Conservation (phyloP, 2,113 vertebrate species). For the Scalopus aquaticus region DNA sequence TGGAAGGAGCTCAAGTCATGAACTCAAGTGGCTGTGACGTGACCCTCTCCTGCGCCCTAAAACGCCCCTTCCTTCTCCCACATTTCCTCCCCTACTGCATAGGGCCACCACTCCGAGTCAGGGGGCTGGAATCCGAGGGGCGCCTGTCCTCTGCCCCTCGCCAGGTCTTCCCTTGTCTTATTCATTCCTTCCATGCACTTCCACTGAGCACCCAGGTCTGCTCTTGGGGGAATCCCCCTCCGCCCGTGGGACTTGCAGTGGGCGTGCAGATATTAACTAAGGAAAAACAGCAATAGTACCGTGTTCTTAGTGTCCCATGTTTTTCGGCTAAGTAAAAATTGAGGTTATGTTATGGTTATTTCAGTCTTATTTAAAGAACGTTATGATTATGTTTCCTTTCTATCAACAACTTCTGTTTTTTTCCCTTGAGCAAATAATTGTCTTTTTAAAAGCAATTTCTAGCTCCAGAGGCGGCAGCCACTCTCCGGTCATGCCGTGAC, state of each 20-base stretch:
- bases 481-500: not conserved
- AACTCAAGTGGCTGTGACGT: too few relatives aligned
- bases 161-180: not conserved
- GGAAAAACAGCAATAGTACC: too few relatives aligned
- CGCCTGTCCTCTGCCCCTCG: not conserved
- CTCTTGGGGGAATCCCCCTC: not conserved
- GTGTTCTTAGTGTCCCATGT: not conserved
- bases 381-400: not conserved
- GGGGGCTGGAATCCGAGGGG: accelerated
- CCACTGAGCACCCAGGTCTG: not conserved
- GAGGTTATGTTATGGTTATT: not conserved
- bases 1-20: too few relatives aligned
- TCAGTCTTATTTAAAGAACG: not conserved
- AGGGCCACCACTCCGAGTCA: accelerated
- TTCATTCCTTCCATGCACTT: not conserved
- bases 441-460: not conserved
- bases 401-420: not conserved
- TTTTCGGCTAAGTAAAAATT: not conserved
- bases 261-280: not conserved
- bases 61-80: accelerated
- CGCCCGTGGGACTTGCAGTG: not conserved
- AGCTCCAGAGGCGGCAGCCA: not conserved
- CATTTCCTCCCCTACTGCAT: accelerated
- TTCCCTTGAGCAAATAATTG: not conserved
- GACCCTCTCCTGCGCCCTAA: too few relatives aligned